Conservation (phyloP, 2,113 vertebrate genomes). For the Corydoras maculifer region DNA sequence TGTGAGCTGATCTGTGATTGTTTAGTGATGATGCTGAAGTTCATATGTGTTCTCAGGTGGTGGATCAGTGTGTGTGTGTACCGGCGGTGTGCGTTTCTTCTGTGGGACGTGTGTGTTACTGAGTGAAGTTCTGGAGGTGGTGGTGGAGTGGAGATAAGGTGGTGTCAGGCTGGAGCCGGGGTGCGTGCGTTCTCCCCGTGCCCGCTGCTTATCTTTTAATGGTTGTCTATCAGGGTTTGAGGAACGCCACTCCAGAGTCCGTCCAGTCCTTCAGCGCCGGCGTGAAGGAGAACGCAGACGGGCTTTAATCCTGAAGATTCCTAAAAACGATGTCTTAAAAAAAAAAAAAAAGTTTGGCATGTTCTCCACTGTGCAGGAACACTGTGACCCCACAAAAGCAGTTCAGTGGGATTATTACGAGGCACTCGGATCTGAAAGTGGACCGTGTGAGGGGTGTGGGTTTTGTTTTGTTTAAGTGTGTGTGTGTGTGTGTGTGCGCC, state of each 20-base stretch:
- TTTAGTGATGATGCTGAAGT: no score
- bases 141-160: neutral
- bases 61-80: no score
- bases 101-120: neutral
- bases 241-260: constrained; percentile 15
- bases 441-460: neutral
- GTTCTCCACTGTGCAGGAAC: no score
- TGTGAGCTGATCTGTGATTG: no score
- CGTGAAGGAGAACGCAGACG: constrained; percentile 17
- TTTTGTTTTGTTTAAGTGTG: neutral
- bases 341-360: no score
- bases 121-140: neutral
- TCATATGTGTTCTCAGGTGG: no score
- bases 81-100: neutral
- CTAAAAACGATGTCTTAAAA: no score
- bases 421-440: no score
- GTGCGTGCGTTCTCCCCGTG: constrained; percentile 25
- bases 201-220: constrained; percentile 50
- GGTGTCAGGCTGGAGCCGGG: constrained; percentile 19
- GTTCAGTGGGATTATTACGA: no score
- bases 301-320: neutral
- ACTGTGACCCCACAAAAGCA: no score
- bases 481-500: neutral
- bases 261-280: constrained; percentile 12
- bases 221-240: constrained; percentile 42